Evolutionary conservation across 2,797 vertebrate genomes (phyloP), one percentile per base, ranked within the genome.

Genomic region (Echiichthys vipera): DNA sequence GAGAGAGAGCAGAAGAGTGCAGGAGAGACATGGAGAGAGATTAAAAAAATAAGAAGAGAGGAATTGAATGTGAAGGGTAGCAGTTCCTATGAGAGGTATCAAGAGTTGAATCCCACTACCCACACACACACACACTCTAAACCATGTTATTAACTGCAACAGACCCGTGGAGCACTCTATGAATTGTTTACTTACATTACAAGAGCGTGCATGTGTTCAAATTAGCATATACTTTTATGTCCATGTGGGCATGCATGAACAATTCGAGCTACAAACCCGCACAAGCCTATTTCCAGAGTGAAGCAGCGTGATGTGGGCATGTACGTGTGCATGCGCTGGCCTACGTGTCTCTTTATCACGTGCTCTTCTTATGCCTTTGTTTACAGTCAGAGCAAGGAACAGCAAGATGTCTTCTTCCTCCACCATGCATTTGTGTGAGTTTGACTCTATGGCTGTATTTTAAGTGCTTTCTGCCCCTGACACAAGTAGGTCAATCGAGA

Each of bases 81-180:
- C 78, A 91, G 91, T 88, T 87, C 75, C 83, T 68, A 77, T 84
- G 83, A 84, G 65, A 78, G 24, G 62, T 59, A 61, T 86, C 61
- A 83, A 45, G 51, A 70, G 65, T 59, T 46, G 57, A 81, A 61
- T 81, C 58, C 22, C 2, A 55, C 80, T 11, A n/a, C 73, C 39
- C 72, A 75, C 78, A 55, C 65, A n/a, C 73, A 34, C 72, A 75
- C 78, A 55, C 65, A 34, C 45, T 34, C 42, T 75, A 50, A 73
- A 3, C 69, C 49, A 15, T 42, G 20, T 56, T 63, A 72, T 32
- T 18, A n/a, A 17, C 58, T 72, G 69, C 64, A 71, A 79, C 74
- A 66, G 65, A 45, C 55, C 68, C 75, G 53, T 42, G 42, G 58
- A 77, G 46, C 55, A 47, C 37, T 13, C 34, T 29, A 36, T 40